Evolutionary conservation across 64 coral and sea anemone species (phyloP).

Genomic region (Hydrozoanthus tunicans): DNA sequence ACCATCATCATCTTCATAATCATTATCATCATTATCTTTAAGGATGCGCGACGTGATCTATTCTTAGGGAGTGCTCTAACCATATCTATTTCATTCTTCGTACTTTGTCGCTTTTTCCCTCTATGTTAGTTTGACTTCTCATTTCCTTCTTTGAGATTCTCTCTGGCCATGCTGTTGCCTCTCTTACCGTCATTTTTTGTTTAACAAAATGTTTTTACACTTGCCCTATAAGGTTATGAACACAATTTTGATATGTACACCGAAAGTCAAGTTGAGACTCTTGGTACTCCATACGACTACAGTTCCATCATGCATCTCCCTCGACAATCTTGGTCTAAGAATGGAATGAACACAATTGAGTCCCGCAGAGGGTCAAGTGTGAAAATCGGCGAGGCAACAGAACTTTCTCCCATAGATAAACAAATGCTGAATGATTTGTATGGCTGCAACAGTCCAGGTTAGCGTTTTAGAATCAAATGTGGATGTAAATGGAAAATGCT

Average conservation of each 20-base stretch:
- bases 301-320: conserved; percentile 90
- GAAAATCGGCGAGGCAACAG: conserved; percentile 39
- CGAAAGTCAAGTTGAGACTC: conserved; percentile 55
- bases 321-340: conserved; percentile 73
- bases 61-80: too few species aligned
- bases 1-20: too few species aligned
- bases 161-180: too few species aligned
- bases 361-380: conserved; percentile 57
- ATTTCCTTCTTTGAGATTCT: too few species aligned
- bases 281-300: conserved; percentile 83
- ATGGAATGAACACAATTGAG: conserved; percentile 67
- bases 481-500: too few species aligned
- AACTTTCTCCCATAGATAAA: conserved; percentile 73
- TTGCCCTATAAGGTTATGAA: conserved; percentile 46
- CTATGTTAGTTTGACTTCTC: too few species aligned
- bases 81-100: too few species aligned
- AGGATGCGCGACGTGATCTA: too few species aligned
- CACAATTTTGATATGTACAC: conserved; percentile 83
- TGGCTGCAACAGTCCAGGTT: conserved; percentile 59
- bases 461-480: neutral
- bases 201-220: neutral
- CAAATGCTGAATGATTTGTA: conserved; percentile 88
- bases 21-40: too few species aligned
- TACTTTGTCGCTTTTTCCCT: too few species aligned
- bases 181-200: too few species aligned